Base-by-base conservation (phyloP, 2,888 invertebrate species). In the Crioceris asparagi region DNA sequence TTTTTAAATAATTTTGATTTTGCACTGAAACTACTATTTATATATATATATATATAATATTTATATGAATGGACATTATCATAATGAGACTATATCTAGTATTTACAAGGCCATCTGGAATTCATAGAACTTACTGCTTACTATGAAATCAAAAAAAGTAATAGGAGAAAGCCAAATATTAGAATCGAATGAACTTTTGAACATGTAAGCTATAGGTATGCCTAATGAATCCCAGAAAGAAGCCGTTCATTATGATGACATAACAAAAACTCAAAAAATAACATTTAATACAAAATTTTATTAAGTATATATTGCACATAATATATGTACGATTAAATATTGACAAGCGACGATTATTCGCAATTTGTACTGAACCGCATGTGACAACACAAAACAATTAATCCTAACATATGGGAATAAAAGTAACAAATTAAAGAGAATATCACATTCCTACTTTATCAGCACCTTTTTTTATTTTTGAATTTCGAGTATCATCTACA, bases 261-360 rank as follows among this genome's bases (percentile, higher is more conserved):
- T 32, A 32, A 38, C 31, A 31, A 17, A 25, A 25, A 27, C 18
- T 17, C 31, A 27, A 17, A n/a, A 29, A 38, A 34, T 32, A 31
- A 34, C 29, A 21, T 29, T n/a, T n/a, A n/a, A n/a, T 19, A 33
- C 19, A 23, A 44, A 43, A 45, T 47, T 44, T 41, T 44, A 49
- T 53, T 54, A 58, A 57, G 53, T 58, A 57, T 57, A 60, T 62
- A 62, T 62, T 63, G 61, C 62, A 63, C 62, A 59, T 59, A 59
- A 37, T 31, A 58, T 58, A 55, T 55, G 52, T 59, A 57, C 53
- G 54, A 50, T 58, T 38, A 60, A 57, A 59, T 56, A 56, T 58
- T 50, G 51, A 56, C 55, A 56, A 60, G 57, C 57, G 52, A 54
- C 53, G 45, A 54, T 50, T 49, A 50, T 52, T 53, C 52, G 50